Conservation (phyloP, 2,797 vertebrate genomes). For the Nyctibius grandis region DNA sequence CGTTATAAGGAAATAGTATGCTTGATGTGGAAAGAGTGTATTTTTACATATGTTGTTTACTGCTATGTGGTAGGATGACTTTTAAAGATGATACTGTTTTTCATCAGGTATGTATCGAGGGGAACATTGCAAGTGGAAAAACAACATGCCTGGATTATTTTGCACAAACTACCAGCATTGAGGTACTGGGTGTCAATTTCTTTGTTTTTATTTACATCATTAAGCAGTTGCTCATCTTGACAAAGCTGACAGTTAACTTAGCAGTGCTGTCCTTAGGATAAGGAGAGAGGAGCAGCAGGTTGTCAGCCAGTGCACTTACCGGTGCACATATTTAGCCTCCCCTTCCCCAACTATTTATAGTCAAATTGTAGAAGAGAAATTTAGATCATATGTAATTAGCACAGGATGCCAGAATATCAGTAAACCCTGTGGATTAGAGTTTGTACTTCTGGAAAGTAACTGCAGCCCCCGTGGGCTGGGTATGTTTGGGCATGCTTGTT, state of each 20-base stretch:
- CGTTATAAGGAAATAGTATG: rapidly evolving
- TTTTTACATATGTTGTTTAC: rapidly evolving
- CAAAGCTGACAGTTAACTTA: not conserved
- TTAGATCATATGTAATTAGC: rapidly evolving
- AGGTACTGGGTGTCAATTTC: conserved; percentile 74
- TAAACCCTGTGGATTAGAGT: not conserved
- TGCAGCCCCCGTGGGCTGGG: rapidly evolving
- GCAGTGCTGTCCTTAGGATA: not conserved
- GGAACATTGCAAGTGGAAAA: conserved; percentile 95
- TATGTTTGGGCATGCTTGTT: not conserved
- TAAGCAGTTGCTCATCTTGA: not conserved
- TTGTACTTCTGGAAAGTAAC: not conserved
- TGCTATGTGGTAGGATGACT: rapidly evolving
- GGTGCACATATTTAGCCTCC: not conserved
- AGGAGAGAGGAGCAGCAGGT: not conserved
- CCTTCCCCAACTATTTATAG: too few species aligned
- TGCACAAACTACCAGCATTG: conserved; percentile 77
- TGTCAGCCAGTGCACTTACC: not conserved
- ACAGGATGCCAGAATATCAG: not conserved
- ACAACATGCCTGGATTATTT: conserved; percentile 94
- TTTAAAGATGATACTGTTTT: not conserved
- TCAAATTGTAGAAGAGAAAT: not conserved
- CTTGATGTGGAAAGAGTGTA: too few species aligned
- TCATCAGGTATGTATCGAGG: conserved; percentile 88
- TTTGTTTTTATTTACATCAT: not conserved